Percentiles rank a stretch among this genome's conserved stretches.
Evolutionary conservation across 53 echinoderm and acorn worm species (phyloP).

Genomic region (Echinometra lucunter): DNA sequence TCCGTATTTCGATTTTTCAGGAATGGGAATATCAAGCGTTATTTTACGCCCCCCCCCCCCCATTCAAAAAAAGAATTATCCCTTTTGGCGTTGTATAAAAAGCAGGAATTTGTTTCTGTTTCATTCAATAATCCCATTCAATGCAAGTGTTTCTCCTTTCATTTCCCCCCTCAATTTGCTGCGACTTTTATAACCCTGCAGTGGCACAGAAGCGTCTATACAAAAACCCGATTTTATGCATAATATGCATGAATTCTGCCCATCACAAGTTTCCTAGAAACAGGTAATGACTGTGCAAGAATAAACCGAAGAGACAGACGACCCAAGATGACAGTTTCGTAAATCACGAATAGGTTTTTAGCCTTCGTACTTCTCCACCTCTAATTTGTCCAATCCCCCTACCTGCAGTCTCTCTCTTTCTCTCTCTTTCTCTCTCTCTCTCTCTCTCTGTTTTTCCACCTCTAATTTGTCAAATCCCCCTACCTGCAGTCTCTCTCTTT

Average conservation of each 20-base stretch:
- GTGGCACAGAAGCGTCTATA: not conserved
- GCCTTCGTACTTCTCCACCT: not conserved
- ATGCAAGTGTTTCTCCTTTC: not conserved
- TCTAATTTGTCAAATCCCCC: not conserved
- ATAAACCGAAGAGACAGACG: not conserved
- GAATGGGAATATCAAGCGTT: too few relatives aligned
- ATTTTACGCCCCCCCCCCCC: too few relatives aligned
- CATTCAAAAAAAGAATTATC: too few relatives aligned
- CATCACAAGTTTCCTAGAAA: constrained; percentile 6
- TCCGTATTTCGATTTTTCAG: too few relatives aligned
- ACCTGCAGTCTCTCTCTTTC: not conserved
- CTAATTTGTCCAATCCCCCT: too few relatives aligned
- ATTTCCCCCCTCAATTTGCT: not conserved
- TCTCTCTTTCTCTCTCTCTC: not conserved
- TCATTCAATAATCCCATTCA: not conserved
- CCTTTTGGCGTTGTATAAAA: too few relatives aligned
- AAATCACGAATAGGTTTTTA: not conserved
- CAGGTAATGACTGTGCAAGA: not conserved
- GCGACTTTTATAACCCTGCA: constrained; percentile 38
- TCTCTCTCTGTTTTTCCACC: not conserved
- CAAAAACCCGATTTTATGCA: not conserved
- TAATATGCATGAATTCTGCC: not conserved
- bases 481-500: not conserved
- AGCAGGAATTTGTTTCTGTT: too few relatives aligned
- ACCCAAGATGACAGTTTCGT: not conserved